Conservation (phyloP, 1,140 invertebrate species). For the Heliconius congener region DNA sequence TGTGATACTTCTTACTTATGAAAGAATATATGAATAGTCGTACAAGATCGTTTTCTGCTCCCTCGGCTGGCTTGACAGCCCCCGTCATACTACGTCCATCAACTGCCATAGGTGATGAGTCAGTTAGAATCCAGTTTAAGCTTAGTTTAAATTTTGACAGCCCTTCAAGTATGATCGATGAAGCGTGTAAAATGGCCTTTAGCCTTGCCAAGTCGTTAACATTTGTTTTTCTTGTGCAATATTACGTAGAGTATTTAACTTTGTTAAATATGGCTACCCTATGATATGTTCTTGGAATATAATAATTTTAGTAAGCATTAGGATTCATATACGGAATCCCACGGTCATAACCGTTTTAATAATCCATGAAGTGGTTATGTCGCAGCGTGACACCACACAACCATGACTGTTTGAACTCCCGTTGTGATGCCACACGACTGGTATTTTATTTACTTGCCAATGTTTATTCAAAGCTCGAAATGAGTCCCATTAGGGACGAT, state of each 20-base stretch:
- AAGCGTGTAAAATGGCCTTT: constrained; percentile 29
- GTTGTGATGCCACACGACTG: constrained; percentile 73
- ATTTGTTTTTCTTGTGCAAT: not conserved
- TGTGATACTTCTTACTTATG: not conserved
- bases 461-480: constrained; percentile 71
- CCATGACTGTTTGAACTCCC: constrained; percentile 66
- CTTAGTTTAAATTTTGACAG: constrained; percentile 53
- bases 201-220: constrained; percentile 14
- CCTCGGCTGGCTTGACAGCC: constrained; percentile 15
- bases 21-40: constrained; percentile 13
- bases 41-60: not conserved
- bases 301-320: not conserved
- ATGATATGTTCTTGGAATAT: not conserved
- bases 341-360: constrained; percentile 57
- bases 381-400: constrained; percentile 53
- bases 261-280: not conserved
- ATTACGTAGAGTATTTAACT: not conserved
- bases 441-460: constrained; percentile 61
- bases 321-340: constrained; percentile 39
- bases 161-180: constrained; percentile 50
- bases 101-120: constrained; percentile 47
- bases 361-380: constrained; percentile 58
- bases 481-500: constrained; percentile 70
- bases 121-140: constrained; percentile 40
- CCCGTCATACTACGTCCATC: constrained; percentile 50